phyloP scores from a whole-genome alignment of 2,888 invertebrate genomes.

The Choreutis nemorana region DNA sequence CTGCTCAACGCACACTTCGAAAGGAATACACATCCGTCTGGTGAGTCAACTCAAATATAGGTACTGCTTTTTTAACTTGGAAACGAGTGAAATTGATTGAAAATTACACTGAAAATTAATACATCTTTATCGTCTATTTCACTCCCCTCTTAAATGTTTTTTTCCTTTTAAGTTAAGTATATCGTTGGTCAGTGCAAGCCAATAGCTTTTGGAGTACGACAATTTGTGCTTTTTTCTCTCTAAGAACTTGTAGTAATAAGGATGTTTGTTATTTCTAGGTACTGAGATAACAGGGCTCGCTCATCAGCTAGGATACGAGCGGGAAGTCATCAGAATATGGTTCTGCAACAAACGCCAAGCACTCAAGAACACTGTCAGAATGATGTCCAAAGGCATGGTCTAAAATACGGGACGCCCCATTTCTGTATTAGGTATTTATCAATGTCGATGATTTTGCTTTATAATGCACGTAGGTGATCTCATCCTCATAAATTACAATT shows the following conservation, averaged over 20 bases:
- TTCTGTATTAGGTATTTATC: slow-evolving; percentile 11
- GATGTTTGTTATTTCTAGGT: slow-evolving; percentile 70
- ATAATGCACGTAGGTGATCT: slow-evolving; percentile 32
- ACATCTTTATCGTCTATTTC: too few species aligned
- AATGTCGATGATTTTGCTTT: slow-evolving; percentile 25
- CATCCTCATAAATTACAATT: slow-evolving; percentile 25
- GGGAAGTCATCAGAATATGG: slow-evolving; percentile 99
- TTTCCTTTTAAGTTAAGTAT: too few species aligned
- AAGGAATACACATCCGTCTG: slow-evolving; percentile 97
- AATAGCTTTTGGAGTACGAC: too few species aligned
- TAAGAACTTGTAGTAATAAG: too few species aligned
- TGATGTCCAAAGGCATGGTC: slow-evolving; percentile 90
- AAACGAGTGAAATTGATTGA: too few species aligned
- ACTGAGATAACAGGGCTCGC: slow-evolving; percentile 96
- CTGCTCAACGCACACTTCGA: slow-evolving; percentile 95
- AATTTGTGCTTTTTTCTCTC: too few species aligned
- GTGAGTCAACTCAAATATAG: slow-evolving; percentile 68
- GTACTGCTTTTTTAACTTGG: too few species aligned
- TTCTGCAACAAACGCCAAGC: slow-evolving; percentile 99
- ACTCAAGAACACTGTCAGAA: slow-evolving; percentile 94
- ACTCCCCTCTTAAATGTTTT: too few species aligned
- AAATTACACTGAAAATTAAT: too few species aligned
- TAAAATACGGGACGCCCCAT: slow-evolving; percentile 31
- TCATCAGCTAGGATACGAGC: slow-evolving; percentile 94
- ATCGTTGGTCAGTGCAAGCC: too few species aligned